Percentiles rank a stretch among this genome's conserved stretches.
Conservation (phyloP, 2,113 vertebrate species). For the Maccullochella peelii region DNA sequence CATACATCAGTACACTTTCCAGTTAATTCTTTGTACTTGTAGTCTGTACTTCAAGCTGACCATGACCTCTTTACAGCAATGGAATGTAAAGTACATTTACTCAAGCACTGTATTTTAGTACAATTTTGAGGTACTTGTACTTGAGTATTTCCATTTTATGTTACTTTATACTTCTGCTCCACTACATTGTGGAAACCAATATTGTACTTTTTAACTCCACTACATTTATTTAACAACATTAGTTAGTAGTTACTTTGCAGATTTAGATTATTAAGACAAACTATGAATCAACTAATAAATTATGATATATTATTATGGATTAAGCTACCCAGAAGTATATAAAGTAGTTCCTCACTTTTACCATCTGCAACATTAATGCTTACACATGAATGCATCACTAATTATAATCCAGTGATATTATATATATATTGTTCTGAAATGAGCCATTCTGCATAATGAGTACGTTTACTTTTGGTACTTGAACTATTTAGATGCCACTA, state of each 20-base stretch:
- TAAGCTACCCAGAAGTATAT: background rate
- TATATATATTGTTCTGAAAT: background rate
- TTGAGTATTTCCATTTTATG: background rate
- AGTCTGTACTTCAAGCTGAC: background rate
- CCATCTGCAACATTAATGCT: too few species aligned
- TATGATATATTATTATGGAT: background rate
- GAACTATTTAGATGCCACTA: background rate
- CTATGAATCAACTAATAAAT: background rate
- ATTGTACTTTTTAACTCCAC: background rate
- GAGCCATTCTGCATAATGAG: background rate
- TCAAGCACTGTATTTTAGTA: background rate
- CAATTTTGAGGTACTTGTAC: background rate
- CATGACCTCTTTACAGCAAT: too few species aligned
- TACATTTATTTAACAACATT: background rate
- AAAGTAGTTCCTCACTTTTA: too few species aligned
- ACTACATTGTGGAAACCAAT: background rate
- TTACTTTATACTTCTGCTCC: background rate
- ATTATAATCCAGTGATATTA: background rate
- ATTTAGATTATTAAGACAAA: background rate
- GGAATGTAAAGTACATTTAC: background rate
- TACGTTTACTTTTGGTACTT: background rate
- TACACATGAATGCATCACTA: background rate
- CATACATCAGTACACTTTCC: background rate
- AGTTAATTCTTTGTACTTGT: background rate
- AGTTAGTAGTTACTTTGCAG: background rate